phyloP scores from a whole-genome alignment of 2,888 invertebrate species.

The Rotaria macrura region DNA sequence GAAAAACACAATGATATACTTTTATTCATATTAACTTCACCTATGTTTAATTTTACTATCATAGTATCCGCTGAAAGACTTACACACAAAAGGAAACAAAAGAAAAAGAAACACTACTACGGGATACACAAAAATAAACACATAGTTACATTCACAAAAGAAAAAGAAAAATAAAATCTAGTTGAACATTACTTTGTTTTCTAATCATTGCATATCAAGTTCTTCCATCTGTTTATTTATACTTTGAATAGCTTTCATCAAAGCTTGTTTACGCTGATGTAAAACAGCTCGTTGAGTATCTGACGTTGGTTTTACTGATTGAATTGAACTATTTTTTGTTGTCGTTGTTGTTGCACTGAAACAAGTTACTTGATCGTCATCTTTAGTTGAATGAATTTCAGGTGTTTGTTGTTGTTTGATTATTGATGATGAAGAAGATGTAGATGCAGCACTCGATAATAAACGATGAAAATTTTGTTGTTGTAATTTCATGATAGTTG shows the following conservation, averaged over 20 bases:
- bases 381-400: neutral
- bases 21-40: neutral
- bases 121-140: neutral
- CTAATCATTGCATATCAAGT: neutral
- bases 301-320: neutral
- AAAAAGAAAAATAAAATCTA: neutral
- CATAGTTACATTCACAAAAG: neutral
- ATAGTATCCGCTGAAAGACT: neutral
- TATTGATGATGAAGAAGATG: neutral
- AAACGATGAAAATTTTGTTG: conserved; percentile 3
- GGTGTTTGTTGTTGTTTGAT: neutral
- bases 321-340: neutral
- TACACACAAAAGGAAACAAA: neutral
- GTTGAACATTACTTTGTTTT: neutral
- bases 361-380: neutral
- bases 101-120: neutral
- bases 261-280: neutral
- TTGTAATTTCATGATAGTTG: neutral
- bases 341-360: neutral
- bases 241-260: conserved; percentile 7
- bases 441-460: neutral
- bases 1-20: neutral
- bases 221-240: conserved; percentile 5
- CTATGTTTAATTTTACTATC: neutral
- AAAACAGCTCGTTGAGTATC: neutral